Percentiles rank a stretch among this genome's conserved stretches.
phyloP scores from a whole-genome alignment of 2,888 invertebrate species.

The Thumatha senex region DNA sequence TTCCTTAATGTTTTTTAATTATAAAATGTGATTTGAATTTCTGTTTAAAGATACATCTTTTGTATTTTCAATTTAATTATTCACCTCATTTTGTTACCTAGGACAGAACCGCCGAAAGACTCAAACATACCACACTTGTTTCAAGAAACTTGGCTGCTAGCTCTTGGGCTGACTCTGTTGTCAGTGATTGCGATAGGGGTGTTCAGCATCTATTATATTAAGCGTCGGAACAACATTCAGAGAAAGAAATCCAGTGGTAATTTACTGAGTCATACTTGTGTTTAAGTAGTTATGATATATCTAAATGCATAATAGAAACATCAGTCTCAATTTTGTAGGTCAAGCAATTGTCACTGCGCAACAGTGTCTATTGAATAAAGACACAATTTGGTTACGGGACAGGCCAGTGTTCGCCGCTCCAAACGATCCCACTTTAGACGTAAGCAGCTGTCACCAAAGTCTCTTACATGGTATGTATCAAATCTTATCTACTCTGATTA shows the following conservation, averaged over 20 bases:
- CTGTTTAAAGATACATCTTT: background rate
- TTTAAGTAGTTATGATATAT: conserved; percentile 15
- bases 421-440: conserved; percentile 63
- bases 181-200: conserved; percentile 69
- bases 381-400: conserved; percentile 78
- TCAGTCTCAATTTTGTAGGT: conserved; percentile 67
- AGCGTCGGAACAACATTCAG: conserved; percentile 67
- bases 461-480: conserved; percentile 69
- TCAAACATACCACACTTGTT: conserved; percentile 70
- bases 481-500: conserved; percentile 33
- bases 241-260: conserved; percentile 76
- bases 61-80: background rate
- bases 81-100: conserved; percentile 28
- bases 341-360: conserved; percentile 79
- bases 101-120: conserved; percentile 77
- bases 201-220: conserved; percentile 73
- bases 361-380: conserved; percentile 79
- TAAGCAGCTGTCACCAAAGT: conserved; percentile 75
- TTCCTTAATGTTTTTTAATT: too few species aligned
- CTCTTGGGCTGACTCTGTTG: conserved; percentile 68
- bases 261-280: conserved; percentile 25
- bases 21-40: too few species aligned
- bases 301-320: conserved; percentile 59
- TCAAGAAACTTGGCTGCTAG: conserved; percentile 76
- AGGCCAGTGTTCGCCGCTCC: conserved; percentile 72